phyloP scores from a whole-genome alignment of 2,113 vertebrate genomes.

The Lycocorax pyrrhopterus region DNA sequence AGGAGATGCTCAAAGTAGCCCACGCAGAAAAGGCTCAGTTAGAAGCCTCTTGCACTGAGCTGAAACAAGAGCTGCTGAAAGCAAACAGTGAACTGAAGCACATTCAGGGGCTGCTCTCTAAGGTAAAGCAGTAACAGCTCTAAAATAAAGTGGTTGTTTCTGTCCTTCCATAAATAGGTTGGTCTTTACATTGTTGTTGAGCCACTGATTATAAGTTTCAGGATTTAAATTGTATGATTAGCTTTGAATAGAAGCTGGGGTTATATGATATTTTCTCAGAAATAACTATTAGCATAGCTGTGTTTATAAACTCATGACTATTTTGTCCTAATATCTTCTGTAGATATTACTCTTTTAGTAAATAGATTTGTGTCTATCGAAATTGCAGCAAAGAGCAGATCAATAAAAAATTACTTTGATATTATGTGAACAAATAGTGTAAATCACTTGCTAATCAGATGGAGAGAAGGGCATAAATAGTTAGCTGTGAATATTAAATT shows the following conservation, averaged over 20 bases:
- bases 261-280: background rate
- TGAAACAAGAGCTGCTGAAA: conserved; percentile 83
- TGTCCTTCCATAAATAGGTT: background rate
- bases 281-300: background rate
- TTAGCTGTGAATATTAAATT: background rate
- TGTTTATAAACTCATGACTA: background rate
- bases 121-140: conserved; percentile 73
- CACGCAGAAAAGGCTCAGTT: conserved; percentile 84
- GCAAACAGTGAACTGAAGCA: conserved; percentile 79
- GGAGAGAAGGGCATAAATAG: background rate
- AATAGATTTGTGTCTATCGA: background rate
- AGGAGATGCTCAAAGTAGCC: conserved; percentile 81
- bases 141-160: background rate
- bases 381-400: background rate
- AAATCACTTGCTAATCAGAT: background rate
- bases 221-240: background rate
- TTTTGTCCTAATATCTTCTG: background rate
- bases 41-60: conserved; percentile 79
- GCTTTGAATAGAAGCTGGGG: background rate
- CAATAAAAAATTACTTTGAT: background rate
- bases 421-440: background rate
- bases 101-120: conserved; percentile 74
- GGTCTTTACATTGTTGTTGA: background rate
- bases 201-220: background rate
- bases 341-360: background rate